Evolutionary conservation across 2,113 vertebrate species (phyloP).

Genomic region (Mixornis gularis): DNA sequence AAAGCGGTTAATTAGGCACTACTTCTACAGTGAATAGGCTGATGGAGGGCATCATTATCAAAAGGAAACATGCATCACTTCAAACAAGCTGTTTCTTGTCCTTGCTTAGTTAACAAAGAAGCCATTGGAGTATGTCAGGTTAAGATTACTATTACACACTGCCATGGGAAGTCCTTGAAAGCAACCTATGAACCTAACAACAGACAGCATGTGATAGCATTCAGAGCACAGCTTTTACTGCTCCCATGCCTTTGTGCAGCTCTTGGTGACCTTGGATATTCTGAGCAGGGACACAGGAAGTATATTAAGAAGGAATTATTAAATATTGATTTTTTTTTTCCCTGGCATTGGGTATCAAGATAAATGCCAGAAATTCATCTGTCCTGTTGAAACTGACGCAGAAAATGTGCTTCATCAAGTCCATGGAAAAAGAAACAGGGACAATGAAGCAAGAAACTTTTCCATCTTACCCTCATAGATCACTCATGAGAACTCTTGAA

Average conservation of each 20-base stretch:
- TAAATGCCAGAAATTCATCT: conserved; percentile 23
- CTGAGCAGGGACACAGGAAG: background rate
- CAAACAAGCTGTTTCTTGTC: background rate
- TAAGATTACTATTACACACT: background rate
- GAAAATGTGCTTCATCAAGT: background rate
- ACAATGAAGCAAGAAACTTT: background rate
- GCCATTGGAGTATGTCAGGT: background rate
- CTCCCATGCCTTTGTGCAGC: background rate
- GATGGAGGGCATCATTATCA: background rate
- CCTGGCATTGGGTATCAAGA: background rate
- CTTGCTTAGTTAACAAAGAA: background rate
- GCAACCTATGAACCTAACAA: background rate
- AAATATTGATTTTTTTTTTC: conserved; percentile 19
- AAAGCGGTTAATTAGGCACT: background rate
- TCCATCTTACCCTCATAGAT: background rate
- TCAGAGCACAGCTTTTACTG: background rate
- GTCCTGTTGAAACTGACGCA: background rate
- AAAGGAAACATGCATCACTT: background rate
- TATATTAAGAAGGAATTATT: conserved; percentile 31
- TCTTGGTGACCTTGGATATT: conserved; percentile 6
- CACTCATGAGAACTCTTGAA: background rate
- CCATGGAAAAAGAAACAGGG: background rate
- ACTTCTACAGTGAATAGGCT: background rate
- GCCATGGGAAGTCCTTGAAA: background rate
- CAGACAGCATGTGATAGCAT: background rate